A percentile compares a stretch with the other conserved stretches of the same genome.
phyloP scores from a whole-genome alignment of 1,140 invertebrate species.

The Philaenus spumarius region DNA sequence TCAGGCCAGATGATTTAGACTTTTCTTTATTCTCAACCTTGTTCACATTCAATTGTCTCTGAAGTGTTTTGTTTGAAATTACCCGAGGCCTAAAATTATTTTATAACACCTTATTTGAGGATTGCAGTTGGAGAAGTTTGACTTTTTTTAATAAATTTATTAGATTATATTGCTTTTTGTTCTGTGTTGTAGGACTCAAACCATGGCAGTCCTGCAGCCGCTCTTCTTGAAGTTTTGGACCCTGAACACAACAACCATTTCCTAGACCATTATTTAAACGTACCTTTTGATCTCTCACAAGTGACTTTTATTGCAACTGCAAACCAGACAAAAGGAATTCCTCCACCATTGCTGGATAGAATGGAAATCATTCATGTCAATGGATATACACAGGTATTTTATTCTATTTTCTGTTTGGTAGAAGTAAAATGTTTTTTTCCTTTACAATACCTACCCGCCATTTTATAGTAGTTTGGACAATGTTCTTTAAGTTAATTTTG shows the following conservation, averaged over 20 bases:
- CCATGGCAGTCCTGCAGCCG: slow-evolving; percentile 54
- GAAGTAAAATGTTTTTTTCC: no score
- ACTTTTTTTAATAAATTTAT: no score
- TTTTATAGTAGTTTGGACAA: no score
- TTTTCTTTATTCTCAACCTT: no score
- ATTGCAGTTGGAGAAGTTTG: no score
- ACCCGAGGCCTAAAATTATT: no score
- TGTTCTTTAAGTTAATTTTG: no score
- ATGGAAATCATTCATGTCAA: slow-evolving; percentile 49
- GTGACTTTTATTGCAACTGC: slow-evolving; percentile 59
- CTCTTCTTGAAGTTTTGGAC: slow-evolving; percentile 56
- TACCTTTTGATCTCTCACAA: slow-evolving; percentile 55
- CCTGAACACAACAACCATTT: slow-evolving; percentile 55
- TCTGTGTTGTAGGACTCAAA: slow-evolving; percentile 33
- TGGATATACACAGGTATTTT: slow-evolving; percentile 41
- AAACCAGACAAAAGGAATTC: slow-evolving; percentile 46
- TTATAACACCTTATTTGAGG: no score
- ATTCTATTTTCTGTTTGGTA: neutral
- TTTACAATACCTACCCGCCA: no score
- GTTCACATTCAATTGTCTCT: no score
- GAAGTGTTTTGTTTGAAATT: no score
- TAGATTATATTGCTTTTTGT: neutral
- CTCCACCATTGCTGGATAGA: slow-evolving; percentile 48
- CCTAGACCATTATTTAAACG: slow-evolving; percentile 54
- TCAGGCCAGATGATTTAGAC: no score